phyloP scores from a whole-genome alignment of 1,140 invertebrate species.

The Centruroides sculpturatus region DNA sequence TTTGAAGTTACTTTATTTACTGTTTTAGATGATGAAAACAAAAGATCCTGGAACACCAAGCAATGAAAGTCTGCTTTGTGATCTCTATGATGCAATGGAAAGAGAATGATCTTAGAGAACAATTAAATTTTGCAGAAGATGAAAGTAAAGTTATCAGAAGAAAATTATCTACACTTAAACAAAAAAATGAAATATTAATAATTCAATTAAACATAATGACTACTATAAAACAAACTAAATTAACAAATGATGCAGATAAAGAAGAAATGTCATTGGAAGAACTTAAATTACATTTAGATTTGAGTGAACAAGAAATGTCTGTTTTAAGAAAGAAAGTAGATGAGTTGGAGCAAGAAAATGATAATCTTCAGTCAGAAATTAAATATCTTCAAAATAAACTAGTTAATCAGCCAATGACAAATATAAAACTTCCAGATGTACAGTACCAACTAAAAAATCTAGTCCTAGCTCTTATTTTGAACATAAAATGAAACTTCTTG shows the following conservation, averaged over 20 bases:
- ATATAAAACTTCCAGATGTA: conserved; percentile 16
- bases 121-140: conserved; percentile 75
- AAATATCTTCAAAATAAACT: conserved; percentile 59
- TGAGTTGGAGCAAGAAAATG: conserved; percentile 65
- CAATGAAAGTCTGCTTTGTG: conserved; percentile 58
- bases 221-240: too few relatives aligned
- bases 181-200: conserved; percentile 82
- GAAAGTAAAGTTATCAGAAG: conserved; percentile 70
- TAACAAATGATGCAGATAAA: conserved; percentile 26
- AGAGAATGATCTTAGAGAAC: conserved; percentile 81
- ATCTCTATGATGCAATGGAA: conserved; percentile 78
- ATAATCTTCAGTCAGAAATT: conserved; percentile 50
- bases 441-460: conserved; percentile 4
- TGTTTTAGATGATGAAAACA: too few relatives aligned
- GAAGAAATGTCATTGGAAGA: conserved; percentile 50
- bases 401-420: conserved; percentile 20
- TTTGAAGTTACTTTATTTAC: too few relatives aligned
- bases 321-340: conserved; percentile 65
- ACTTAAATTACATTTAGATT: conserved; percentile 59
- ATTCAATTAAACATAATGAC: conserved; percentile 89
- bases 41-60: conserved; percentile 27
- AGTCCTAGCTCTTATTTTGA: conserved; percentile 33
- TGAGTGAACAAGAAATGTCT: conserved; percentile 73
- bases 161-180: conserved; percentile 71
- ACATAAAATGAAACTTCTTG: conserved; percentile 43